Conservation (phyloP, 1,140 invertebrate genomes). For the Arctopsyche grandis region DNA sequence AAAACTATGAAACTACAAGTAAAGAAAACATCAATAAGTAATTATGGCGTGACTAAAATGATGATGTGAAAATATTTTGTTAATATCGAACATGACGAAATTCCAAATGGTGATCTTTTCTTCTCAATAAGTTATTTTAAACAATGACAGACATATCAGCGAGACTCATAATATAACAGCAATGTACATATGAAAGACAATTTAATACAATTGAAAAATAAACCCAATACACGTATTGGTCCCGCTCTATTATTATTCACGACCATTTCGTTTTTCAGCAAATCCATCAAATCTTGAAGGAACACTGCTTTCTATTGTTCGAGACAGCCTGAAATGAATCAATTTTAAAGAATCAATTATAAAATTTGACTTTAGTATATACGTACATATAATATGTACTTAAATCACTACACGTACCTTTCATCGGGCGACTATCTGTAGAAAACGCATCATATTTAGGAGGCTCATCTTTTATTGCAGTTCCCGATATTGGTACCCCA, state of each 20-base stretch:
- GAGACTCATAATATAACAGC: too few species aligned
- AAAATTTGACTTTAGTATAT: not conserved
- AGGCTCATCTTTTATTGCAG: constrained; percentile 79
- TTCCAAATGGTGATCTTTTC: constrained; percentile 85
- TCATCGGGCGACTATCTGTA: constrained; percentile 78
- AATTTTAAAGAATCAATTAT: not conserved
- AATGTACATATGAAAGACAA: too few species aligned
- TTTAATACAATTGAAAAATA: too few species aligned
- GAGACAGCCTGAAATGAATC: constrained; percentile 74
- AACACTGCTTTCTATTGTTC: constrained; percentile 82
- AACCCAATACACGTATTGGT: constrained; percentile 53
- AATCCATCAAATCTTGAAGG: constrained; percentile 80
- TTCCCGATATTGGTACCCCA: constrained; percentile 85
- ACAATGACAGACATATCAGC: too few species aligned
- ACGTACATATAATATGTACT: not conserved
- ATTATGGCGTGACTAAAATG: too few species aligned
- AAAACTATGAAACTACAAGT: too few species aligned
- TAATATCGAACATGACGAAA: constrained; percentile 85
- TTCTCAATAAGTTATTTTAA: constrained; percentile 75
- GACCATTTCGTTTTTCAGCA: constrained; percentile 78
- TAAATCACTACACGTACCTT: constrained; percentile 66
- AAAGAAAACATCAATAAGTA: too few species aligned
- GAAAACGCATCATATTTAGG: constrained; percentile 84
- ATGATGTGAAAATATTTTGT: too few species aligned
- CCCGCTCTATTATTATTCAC: constrained; percentile 69